These are phyloP conservation scores for Cataglyphis hispanica DNA, from an alignment of 1,140 invertebrate species.

Conservation along the genomic window DNA sequence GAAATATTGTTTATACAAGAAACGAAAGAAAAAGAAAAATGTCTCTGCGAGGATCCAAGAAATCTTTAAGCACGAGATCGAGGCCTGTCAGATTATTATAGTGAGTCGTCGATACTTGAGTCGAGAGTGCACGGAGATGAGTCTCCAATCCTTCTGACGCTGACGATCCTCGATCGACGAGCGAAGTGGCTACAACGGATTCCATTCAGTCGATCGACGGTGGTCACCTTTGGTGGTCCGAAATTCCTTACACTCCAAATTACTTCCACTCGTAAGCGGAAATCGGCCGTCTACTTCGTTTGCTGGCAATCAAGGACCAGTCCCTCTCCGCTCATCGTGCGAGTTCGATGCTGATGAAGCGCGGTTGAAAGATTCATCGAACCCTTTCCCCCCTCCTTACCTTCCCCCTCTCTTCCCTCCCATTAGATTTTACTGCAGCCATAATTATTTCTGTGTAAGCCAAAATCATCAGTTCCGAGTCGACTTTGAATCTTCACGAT, in stretches of 20 bases:
- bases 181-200: constrained; percentile 78
- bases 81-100: constrained; percentile 63
- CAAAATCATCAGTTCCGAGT: constrained; percentile 8
- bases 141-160: constrained; percentile 81
- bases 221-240: constrained; percentile 83
- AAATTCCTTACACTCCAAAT: constrained; percentile 81
- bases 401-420: background rate
- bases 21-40: constrained; percentile 1
- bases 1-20: constrained; percentile 54
- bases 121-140: constrained; percentile 81
- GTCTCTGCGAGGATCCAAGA: constrained; percentile 1
- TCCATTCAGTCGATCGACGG: constrained; percentile 76
- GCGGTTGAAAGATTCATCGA: constrained; percentile 65
- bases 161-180: constrained; percentile 76
- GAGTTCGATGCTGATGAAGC: constrained; percentile 64
- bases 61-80: constrained; percentile 53
- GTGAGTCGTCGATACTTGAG: constrained; percentile 77
- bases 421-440: constrained; percentile 61
- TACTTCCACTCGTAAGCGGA: constrained; percentile 80
- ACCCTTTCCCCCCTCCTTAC: constrained; percentile 44
- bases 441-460: constrained; percentile 64
- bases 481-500: constrained; percentile 9
- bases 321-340: constrained; percentile 35
- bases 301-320: constrained; percentile 71
- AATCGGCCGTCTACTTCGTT: constrained; percentile 74